Percentiles rank a stretch among this genome's conserved stretches.
Conservation (phyloP, 2,797 vertebrate genomes). For the Sebastes goodei region DNA sequence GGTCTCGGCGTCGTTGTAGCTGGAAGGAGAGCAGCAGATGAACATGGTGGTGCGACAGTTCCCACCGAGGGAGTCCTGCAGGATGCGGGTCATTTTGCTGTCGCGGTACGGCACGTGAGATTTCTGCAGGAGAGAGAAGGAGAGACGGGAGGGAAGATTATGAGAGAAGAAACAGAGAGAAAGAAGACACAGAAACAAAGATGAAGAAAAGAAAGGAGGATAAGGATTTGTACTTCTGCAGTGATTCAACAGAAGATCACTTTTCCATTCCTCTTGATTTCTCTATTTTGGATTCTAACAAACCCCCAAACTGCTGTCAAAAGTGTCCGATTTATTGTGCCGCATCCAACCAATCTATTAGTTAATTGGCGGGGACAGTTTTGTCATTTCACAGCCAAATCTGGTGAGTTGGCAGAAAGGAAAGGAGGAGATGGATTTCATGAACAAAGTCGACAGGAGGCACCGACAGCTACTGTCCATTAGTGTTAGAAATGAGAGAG, state of each 20-base stretch:
- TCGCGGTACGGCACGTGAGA: slow-evolving; percentile 93
- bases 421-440: neutral
- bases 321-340: neutral
- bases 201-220: neutral
- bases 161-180: neutral
- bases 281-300: neutral
- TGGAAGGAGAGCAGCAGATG: slow-evolving; percentile 96
- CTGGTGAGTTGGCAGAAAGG: slow-evolving; percentile 23
- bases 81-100: slow-evolving; percentile 97
- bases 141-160: neutral
- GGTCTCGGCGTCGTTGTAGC: slow-evolving; percentile 93
- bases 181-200: neutral
- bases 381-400: slow-evolving; percentile 13
- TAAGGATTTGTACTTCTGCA: neutral
- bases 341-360: slow-evolving; percentile 14
- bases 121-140: slow-evolving; percentile 82
- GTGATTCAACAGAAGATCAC: neutral
- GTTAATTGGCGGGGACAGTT: slow-evolving; percentile 10
- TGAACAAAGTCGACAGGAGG: neutral
- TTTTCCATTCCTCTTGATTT: neutral
- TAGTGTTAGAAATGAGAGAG: neutral
- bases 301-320: neutral
- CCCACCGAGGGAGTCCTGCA: slow-evolving; percentile 95
- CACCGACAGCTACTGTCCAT: neutral
- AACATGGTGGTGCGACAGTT: slow-evolving; percentile 98